phyloP scores from a whole-genome alignment of 2,113 vertebrate genomes.

The Bolborhynchus lineola region DNA sequence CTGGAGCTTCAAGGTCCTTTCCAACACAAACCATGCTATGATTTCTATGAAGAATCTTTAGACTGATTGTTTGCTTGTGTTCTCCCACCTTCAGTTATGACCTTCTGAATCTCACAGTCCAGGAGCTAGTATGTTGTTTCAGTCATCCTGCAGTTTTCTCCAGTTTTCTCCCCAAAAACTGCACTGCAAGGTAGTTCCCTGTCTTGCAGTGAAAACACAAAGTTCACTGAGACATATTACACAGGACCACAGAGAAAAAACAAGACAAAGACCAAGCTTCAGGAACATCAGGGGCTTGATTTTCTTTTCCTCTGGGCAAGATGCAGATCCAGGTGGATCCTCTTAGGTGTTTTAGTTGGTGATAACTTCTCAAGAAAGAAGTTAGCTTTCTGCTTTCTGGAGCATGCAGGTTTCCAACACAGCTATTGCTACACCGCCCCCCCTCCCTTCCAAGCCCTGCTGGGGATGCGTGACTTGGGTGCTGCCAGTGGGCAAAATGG shows the following conservation, averaged over 20 bases:
- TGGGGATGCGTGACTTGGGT: accelerated
- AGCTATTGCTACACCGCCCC: background rate
- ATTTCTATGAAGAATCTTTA: background rate
- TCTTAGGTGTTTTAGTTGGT: background rate
- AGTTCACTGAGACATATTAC: background rate
- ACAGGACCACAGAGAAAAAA: background rate
- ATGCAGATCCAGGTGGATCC: background rate
- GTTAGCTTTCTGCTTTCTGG: background rate
- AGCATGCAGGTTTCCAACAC: background rate
- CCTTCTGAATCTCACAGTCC: background rate
- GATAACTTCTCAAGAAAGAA: background rate
- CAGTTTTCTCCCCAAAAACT: background rate
- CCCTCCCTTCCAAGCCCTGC: background rate
- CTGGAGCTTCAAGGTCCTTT: background rate
- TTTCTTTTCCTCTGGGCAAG: background rate
- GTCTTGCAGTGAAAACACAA: background rate
- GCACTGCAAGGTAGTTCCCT: background rate
- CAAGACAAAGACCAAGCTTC: background rate
- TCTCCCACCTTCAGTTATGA: background rate
- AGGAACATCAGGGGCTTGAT: background rate
- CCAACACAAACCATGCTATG: background rate
- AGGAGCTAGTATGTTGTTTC: background rate
- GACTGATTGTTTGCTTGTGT: accelerated
- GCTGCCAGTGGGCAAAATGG: background rate
- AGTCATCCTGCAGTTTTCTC: background rate